Evolutionary conservation across 2,797 vertebrate species (phyloP).

Genomic region (Sylvilagus floridanus): DNA sequence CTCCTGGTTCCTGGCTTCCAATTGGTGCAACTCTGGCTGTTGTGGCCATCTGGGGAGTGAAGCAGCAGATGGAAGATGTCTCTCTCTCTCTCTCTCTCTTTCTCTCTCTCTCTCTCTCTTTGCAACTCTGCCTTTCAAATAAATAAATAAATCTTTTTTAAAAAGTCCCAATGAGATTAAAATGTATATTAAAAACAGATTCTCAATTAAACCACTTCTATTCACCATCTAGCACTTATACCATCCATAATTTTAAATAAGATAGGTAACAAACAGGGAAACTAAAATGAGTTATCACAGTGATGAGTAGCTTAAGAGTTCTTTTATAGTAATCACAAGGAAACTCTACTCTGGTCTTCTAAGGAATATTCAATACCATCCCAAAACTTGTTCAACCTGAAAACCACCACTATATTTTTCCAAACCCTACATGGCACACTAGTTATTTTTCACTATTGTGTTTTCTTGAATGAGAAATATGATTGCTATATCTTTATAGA

Average conservation of each 20-base stretch:
- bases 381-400: background rate
- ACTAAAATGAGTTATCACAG: background rate
- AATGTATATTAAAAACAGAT: background rate
- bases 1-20: too few species aligned
- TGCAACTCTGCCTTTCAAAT: too few species aligned
- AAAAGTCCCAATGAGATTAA: background rate
- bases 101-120: too few species aligned
- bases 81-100: too few species aligned
- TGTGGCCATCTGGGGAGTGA: too few species aligned
- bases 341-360: background rate
- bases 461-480: background rate
- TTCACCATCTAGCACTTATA: background rate
- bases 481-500: background rate
- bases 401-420: slow-evolving; percentile 9
- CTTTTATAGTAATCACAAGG: background rate
- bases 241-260: slow-evolving; percentile 8
- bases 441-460: slow-evolving; percentile 30
- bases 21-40: too few species aligned
- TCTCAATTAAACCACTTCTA: background rate
- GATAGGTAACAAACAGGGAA: background rate
- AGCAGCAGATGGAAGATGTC: too few species aligned
- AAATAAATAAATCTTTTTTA: too few species aligned
- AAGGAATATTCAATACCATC: background rate
- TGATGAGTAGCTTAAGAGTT: background rate
- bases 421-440: background rate